Base-by-base conservation (phyloP, 2,888 invertebrate species). In the Euzophera pinguis region DNA sequence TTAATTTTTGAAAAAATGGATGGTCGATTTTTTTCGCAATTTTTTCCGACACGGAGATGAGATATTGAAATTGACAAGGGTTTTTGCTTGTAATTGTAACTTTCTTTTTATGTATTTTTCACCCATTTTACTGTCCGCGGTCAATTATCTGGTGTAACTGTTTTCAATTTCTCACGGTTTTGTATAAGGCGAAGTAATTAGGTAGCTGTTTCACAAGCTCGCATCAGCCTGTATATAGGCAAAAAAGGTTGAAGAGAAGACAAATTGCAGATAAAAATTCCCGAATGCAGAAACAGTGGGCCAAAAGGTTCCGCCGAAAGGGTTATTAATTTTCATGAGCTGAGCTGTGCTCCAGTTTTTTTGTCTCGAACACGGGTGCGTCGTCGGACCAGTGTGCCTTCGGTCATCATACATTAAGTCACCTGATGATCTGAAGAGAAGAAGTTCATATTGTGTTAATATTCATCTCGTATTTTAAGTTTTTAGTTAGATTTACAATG, bases 301-400 rank as follows among this genome's bases (percentile, higher is more conserved):
- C 65, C 60, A 72, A 70, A 63, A 59, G 63, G 56, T 75, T 77
- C 74, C 63, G 65, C 63, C 69, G 77, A 75, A 71, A 69, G 62
- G 62, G 69, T 75, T 77, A 82, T 81, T 79, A 81, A 82, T 81
- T 82, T 82, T 83, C 81, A 82, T 81, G 81, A 81, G 65, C 58
- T 56, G 61, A 62, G 66, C 32, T 65, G 56, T 81, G 82, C 81
- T 82, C 84, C 67, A 81, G 69, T 78, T 82, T 82, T 76, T 81
- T 81, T 75, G 66, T 64, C 58, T 55, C 49, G 51, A 53, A 58
- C 50, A 53, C 56, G 50, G 52, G 45, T 32, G 59, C 60, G 52
- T 53, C 61, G 58, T 53, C 61, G 58, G 58, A 55, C 55, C 65
- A 66, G 63, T 64, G 67, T 62, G 72, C 63, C 65, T 77, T 78